Evolutionary conservation across 2,797 vertebrate species (phyloP).

Genomic region (Argentina silus): DNA sequence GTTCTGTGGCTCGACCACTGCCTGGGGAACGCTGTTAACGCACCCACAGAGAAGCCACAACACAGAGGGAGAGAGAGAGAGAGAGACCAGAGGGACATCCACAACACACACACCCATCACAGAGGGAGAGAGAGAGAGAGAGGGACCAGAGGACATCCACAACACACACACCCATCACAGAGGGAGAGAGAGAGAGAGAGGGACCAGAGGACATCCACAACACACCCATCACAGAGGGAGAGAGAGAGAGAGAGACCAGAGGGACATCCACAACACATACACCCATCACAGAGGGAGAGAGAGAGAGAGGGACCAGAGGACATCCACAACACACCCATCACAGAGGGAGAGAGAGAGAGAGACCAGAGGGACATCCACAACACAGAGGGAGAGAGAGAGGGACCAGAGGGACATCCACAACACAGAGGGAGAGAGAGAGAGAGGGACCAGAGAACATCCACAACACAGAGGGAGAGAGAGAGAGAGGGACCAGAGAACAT

Average conservation of each 20-base stretch:
- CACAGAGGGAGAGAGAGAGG: constrained; percentile 30
- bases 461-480: background rate
- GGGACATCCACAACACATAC: too few species aligned
- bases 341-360: constrained; percentile 34
- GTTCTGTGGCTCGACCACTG: constrained; percentile 75
- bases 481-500: constrained; percentile 47
- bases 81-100: too few species aligned
- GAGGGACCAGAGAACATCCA: constrained; percentile 59
- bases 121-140: too few species aligned
- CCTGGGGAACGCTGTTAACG: constrained; percentile 67
- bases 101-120: too few species aligned
- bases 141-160: constrained; percentile 48
- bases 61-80: constrained; percentile 11
- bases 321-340: constrained; percentile 30
- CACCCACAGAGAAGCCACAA: constrained; percentile 73
- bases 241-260: background rate
- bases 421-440: constrained; percentile 22
- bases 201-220: constrained; percentile 58
- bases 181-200: constrained; percentile 28
- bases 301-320: constrained; percentile 45
- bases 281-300: constrained; percentile 69
- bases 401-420: constrained; percentile 54
- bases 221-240: constrained; percentile 52
- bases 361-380: too few species aligned
- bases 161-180: background rate